Evolutionary conservation across 2,888 invertebrate genomes (phyloP).

Genomic region (Ectemnius continuus): DNA sequence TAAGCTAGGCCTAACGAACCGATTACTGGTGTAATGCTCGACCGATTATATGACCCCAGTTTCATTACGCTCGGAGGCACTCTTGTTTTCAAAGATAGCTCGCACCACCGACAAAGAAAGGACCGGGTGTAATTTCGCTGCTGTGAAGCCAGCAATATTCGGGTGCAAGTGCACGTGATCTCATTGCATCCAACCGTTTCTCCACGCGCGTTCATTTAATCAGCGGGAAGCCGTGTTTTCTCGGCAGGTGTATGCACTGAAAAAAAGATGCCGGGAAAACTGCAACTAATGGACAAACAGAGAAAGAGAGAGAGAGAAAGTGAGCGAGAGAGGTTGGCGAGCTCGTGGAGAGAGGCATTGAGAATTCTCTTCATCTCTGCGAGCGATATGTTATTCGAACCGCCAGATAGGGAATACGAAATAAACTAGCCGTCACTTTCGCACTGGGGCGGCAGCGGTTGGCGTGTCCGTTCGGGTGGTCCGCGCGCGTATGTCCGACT

Average conservation of each 20-base stretch:
- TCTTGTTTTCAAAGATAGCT: conserved; percentile 30
- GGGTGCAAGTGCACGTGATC: conserved; percentile 2
- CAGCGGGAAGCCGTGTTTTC: too few relatives aligned
- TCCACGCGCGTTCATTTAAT: too few relatives aligned
- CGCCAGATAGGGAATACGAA: conserved; percentile 27
- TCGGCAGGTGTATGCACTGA: too few relatives aligned
- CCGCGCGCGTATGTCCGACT: conserved; percentile 1
- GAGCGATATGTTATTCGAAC: neutral
- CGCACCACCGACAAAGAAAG: conserved; percentile 2
- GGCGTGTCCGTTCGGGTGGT: conserved; percentile 10
- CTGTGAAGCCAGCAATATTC: conserved; percentile 3
- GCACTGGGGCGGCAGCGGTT: conserved; percentile 28
- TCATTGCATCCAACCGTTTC: too few relatives aligned
- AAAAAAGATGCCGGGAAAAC: too few relatives aligned
- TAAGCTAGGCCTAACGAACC: conserved; percentile 50
- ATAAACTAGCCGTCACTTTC: conserved; percentile 50
- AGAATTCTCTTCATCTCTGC: conserved; percentile 32
- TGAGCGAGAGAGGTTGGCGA: neutral
- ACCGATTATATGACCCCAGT: conserved; percentile 22
- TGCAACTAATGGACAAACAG: too few relatives aligned
- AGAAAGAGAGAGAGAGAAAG: too few relatives aligned
- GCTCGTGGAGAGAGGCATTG: conserved; percentile 25
- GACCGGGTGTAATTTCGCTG: neutral
- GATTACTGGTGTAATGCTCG: conserved; percentile 25
- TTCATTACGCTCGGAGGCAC: conserved; percentile 30